Base-by-base conservation (phyloP, 2,888 invertebrate genomes). In the Gastrophysa polygoni region DNA sequence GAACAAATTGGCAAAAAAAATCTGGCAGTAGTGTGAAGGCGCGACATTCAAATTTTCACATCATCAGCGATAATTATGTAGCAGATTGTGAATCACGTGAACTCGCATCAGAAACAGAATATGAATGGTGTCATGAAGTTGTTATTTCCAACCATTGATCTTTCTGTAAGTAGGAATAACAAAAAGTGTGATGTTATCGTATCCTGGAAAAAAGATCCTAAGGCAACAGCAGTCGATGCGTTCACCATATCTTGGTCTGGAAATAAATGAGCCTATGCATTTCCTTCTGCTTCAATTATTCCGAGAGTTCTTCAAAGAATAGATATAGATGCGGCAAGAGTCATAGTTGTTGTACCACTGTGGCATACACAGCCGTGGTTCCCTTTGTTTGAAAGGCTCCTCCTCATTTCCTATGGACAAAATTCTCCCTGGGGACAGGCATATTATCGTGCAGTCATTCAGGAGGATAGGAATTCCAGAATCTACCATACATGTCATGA, bases 1-100 rank as follows among this genome's bases (percentile, higher is more conserved):
- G 7, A 55, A 55, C 17, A n/a, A 28, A 18, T 11, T 66, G 10
- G 43, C 61, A n/a, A 28, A 21, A 24, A 17, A 46, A 16, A 59
- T 66, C 21, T 64, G 66, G 66, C 57, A 64, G 11, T 66, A 59
- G 63, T 61, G 59, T 51, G 57, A 64, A 24, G 24, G 21, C 47
- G 58, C 0, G 57, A 66, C 32, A 55, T 65, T 14, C 63, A n/a
- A 16, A 5, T 65, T 14, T 52, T 34, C 51, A 57, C 65, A 1
- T 56, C 56, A 16, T 63, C 2, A 44, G 60, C 6, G 57, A 63
- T 57, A 46, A 46, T 17, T 14, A 6, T 17, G 46, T n/a, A n/a
- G n/a, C n/a, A n/a, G n/a, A n/a, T n/a, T 28, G 29, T 14, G 55
- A 11, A 20, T 63, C 63, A 6, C 59, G 63, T 21, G 5, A 6